Evolutionary conservation across 2,888 invertebrate species (phyloP).

Genomic region (Cinara cedri): DNA sequence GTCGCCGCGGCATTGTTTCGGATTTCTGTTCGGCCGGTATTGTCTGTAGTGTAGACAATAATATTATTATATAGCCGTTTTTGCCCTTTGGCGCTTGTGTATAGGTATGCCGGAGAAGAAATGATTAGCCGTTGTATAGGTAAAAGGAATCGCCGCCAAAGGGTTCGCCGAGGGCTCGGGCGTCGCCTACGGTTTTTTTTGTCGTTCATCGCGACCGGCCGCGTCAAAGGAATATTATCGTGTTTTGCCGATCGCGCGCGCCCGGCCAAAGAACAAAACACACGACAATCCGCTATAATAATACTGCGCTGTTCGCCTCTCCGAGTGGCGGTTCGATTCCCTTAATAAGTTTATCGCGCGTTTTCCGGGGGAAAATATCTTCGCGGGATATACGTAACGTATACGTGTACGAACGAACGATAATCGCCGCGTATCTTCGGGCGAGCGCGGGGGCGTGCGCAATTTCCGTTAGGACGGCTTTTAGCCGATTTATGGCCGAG

Average conservation of each 20-base stretch:
- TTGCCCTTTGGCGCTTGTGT: not conserved
- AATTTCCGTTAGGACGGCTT: conserved; percentile 53
- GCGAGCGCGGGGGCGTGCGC: conserved; percentile 14
- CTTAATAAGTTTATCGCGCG: conserved; percentile 35
- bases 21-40: too few species aligned
- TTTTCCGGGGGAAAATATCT: conserved; percentile 47
- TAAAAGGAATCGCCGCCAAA: not conserved
- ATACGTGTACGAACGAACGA: conserved; percentile 3
- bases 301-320: not conserved
- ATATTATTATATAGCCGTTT: not conserved
- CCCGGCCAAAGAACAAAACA: conserved; percentile 40
- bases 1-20: too few species aligned
- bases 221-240: conserved; percentile 47
- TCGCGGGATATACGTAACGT: conserved; percentile 27
- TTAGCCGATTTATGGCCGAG: conserved; percentile 54
- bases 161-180: too few species aligned
- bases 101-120: not conserved
- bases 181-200: too few species aligned
- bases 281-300: too few species aligned
- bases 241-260: conserved; percentile 28
- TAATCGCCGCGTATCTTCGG: conserved; percentile 36
- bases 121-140: conserved; percentile 34
- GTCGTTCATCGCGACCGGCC: too few species aligned
- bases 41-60: too few species aligned
- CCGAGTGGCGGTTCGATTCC: conserved; percentile 29